Percentiles rank a stretch among this genome's conserved stretches.
Conservation (phyloP, 2,113 vertebrate species). For the Petrocephalus microphthalmus region DNA sequence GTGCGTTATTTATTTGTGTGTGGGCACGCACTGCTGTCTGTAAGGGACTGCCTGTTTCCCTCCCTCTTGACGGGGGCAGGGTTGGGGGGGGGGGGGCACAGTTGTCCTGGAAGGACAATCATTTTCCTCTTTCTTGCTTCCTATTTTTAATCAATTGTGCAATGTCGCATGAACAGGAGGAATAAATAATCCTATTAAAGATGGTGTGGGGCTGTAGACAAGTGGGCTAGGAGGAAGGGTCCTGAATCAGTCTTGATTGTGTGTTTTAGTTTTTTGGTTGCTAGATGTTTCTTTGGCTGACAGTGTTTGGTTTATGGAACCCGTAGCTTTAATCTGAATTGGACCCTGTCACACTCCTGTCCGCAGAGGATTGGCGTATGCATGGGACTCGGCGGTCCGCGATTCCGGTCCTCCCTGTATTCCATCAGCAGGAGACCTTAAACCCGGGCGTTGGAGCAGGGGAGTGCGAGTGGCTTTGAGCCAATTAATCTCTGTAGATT, state of each 20-base stretch:
- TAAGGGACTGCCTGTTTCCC: neutral
- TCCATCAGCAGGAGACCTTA: neutral
- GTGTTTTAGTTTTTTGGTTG: slow-evolving; percentile 51
- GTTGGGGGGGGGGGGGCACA: neutral
- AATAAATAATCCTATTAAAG: slow-evolving; percentile 46
- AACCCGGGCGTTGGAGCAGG: neutral
- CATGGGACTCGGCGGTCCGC: neutral
- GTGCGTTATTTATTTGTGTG: slow-evolving; percentile 78
- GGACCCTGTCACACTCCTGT: neutral
- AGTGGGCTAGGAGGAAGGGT: slow-evolving; percentile 37
- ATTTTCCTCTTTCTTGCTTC: slow-evolving; percentile 11
- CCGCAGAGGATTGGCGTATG: neutral
- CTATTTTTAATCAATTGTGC: slow-evolving; percentile 38
- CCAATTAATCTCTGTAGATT: slow-evolving; percentile 12
- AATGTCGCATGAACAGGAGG: slow-evolving; percentile 36
- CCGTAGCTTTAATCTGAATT: slow-evolving; percentile 38
- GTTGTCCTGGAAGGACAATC: slow-evolving; percentile 34
- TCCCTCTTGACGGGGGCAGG: neutral
- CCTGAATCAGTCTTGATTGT: slow-evolving; percentile 49
- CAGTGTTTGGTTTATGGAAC: slow-evolving; percentile 52
- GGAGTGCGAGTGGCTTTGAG: neutral
- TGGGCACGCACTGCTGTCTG: neutral
- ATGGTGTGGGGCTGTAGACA: slow-evolving; percentile 39
- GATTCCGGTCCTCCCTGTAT: neutral
- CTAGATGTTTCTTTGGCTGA: slow-evolving; percentile 58